phyloP scores from a whole-genome alignment of 1,140 invertebrate genomes.

The Venustaconcha ellipsiformis region DNA sequence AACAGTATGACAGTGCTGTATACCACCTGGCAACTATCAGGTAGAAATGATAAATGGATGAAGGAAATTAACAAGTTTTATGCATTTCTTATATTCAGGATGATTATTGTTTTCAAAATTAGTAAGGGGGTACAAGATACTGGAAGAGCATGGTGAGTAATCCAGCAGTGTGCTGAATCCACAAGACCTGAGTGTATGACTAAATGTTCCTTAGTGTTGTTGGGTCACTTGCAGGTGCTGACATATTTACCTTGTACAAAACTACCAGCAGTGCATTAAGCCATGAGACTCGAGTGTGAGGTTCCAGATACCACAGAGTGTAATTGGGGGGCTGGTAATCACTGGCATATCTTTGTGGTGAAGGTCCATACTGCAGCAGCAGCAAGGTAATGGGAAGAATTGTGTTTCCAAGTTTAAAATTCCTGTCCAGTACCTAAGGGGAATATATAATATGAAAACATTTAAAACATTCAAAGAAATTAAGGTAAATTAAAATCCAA shows the following conservation, averaged over 20 bases:
- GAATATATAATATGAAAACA: constrained; percentile 8
- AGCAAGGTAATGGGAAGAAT: constrained; percentile 88
- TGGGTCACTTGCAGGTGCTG: background rate
- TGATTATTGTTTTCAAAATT: too few species aligned
- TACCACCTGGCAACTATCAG: too few species aligned
- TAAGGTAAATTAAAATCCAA: too few species aligned
- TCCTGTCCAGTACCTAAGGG: constrained; percentile 89
- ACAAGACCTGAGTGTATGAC: constrained; percentile 69
- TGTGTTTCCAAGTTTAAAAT: constrained; percentile 89
- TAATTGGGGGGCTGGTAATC: constrained; percentile 76
- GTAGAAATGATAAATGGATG: too few species aligned
- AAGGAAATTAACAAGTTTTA: too few species aligned
- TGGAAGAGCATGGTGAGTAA: too few species aligned
- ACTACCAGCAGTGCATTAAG: constrained; percentile 93
- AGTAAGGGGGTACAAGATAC: too few species aligned
- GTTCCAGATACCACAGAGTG: constrained; percentile 89
- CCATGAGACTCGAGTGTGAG: constrained; percentile 89
- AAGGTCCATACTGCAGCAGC: constrained; percentile 89
- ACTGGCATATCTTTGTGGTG: constrained; percentile 77
- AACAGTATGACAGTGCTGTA: too few species aligned
- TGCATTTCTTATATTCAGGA: too few species aligned
- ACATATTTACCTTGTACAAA: constrained; percentile 87
- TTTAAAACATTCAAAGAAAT: background rate
- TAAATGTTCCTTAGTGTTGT: background rate
- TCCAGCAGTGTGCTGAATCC: too few species aligned